Conservation (phyloP, 2,888 invertebrate species). For the Himalopsyche tibetana region DNA sequence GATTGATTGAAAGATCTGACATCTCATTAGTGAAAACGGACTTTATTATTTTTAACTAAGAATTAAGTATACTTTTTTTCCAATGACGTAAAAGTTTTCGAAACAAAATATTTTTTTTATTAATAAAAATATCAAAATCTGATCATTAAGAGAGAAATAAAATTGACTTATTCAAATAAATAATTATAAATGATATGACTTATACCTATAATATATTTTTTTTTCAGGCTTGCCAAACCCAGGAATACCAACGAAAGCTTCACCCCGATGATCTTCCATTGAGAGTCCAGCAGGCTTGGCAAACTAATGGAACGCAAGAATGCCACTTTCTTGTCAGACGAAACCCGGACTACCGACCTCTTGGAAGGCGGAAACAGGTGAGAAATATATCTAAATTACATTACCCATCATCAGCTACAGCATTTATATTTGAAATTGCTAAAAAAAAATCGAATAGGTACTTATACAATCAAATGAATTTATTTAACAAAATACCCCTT, state of each 20-base stretch:
- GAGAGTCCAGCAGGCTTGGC: conserved; percentile 87
- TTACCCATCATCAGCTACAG: neutral
- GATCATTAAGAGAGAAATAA: too few relatives aligned
- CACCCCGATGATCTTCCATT: conserved; percentile 92
- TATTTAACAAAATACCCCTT: too few relatives aligned
- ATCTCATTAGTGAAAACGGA: conserved; percentile 24
- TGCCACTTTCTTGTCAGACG: conserved; percentile 90
- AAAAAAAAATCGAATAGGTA: too few relatives aligned
- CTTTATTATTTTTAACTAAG: neutral
- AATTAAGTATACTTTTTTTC: too few relatives aligned
- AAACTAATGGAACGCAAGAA: conserved; percentile 78
- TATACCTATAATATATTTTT: too few relatives aligned
- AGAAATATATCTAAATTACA: neutral
- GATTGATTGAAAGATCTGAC: conserved; percentile 44
- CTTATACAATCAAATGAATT: too few relatives aligned
- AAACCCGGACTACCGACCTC: conserved; percentile 86
- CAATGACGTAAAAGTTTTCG: too few relatives aligned
- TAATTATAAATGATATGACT: too few relatives aligned
- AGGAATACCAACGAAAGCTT: conserved; percentile 91
- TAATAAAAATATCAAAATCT: too few relatives aligned
- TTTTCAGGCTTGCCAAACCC: conserved; percentile 82
- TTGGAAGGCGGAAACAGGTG: conserved; percentile 63
- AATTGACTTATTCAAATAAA: too few relatives aligned
- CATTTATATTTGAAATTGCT: neutral
- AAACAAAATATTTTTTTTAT: too few relatives aligned